phyloP scores from a whole-genome alignment of 2,888 invertebrate species.

The Tribolium freemani region DNA sequence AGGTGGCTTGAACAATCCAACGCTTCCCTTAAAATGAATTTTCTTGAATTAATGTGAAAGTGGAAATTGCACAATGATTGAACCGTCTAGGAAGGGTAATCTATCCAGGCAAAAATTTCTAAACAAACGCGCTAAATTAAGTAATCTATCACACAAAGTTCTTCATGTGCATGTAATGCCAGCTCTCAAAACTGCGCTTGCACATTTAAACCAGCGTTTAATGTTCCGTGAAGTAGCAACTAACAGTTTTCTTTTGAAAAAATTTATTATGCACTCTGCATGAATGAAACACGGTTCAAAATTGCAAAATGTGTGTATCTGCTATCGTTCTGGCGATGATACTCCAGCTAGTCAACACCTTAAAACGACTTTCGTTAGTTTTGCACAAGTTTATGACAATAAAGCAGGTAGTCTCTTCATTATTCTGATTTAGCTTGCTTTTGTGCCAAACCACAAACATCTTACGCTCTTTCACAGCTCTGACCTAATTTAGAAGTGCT shows the following conservation, averaged over 20 bases:
- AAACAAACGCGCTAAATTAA: background rate
- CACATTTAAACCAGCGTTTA: background rate
- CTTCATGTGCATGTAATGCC: background rate
- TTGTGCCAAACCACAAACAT: background rate
- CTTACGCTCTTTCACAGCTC: background rate
- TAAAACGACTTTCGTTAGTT: background rate
- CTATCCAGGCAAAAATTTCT: background rate
- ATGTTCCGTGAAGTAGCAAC: background rate
- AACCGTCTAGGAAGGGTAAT: background rate
- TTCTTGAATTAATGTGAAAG: conserved; percentile 13
- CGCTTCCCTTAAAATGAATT: conserved; percentile 16
- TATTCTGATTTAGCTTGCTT: background rate
- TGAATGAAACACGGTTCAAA: background rate
- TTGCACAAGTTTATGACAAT: background rate
- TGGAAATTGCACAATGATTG: conserved; percentile 14
- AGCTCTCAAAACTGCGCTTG: background rate
- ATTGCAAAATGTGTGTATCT: background rate
- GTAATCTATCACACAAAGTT: background rate
- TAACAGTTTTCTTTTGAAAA: background rate
- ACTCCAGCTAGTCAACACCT: background rate
- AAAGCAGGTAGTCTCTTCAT: background rate
- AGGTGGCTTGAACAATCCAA: conserved; percentile 25
- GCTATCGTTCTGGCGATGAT: background rate
- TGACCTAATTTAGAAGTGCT: background rate
- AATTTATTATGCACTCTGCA: background rate